phyloP scores from a whole-genome alignment of 2,888 invertebrate species.

The Cosmia pyralina region DNA sequence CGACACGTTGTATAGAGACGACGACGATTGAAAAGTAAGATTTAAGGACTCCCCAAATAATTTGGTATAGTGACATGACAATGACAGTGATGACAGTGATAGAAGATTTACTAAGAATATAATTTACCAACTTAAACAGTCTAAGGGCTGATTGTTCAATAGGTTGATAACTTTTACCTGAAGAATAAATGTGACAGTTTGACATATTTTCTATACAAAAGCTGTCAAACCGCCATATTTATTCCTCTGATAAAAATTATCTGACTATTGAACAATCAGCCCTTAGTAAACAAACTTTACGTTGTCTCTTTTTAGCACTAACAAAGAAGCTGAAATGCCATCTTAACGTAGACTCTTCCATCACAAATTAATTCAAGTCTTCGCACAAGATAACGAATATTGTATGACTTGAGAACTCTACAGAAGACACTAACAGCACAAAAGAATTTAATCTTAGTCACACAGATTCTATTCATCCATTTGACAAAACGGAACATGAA shows the following conservation, averaged over 20 bases:
- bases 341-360: not conserved
- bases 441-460: slow-evolving; percentile 1
- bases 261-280: too few species aligned
- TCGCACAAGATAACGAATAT: not conserved
- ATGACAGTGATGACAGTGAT: too few species aligned
- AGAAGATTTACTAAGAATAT: not conserved
- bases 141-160: too few species aligned
- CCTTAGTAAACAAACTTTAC: not conserved
- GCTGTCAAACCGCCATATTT: too few species aligned
- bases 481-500: slow-evolving; percentile 22
- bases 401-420: not conserved
- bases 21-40: too few species aligned
- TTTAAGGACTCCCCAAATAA: too few species aligned
- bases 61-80: not conserved
- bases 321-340: not conserved
- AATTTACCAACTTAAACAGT: not conserved
- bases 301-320: not conserved
- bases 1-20: too few species aligned
- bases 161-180: too few species aligned
- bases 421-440: not conserved
- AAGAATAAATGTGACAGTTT: too few species aligned
- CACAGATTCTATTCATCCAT: slow-evolving; percentile 13
- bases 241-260: too few species aligned
- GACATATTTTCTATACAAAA: too few species aligned
- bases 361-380: not conserved